Percentiles rank a stretch among this genome's conserved stretches.
These are phyloP conservation scores for Shargacucullia verbasci DNA, from an alignment of 2,888 invertebrate genomes.

Conservation along the genomic window DNA sequence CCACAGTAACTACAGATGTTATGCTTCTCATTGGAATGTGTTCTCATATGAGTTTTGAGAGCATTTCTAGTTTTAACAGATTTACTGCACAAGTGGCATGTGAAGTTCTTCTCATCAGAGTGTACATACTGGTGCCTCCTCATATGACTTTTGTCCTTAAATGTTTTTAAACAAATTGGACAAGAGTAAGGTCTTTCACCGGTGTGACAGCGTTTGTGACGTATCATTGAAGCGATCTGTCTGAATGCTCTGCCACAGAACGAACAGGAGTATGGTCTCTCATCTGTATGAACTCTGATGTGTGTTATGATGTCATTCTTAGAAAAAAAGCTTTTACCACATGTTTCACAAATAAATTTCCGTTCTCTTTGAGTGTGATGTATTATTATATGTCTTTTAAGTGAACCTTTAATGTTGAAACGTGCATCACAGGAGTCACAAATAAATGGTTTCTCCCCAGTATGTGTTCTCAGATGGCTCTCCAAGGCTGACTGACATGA, in stretches of 20 bases:
- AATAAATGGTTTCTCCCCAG: conserved; percentile 79
- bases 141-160: conserved; percentile 74
- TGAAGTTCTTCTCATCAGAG: conserved; percentile 85
- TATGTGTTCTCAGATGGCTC: conserved; percentile 79
- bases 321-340: conserved; percentile 79
- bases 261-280: conserved; percentile 77
- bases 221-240: conserved; percentile 78
- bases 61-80: conserved; percentile 85
- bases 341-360: conserved; percentile 81
- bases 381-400: conserved; percentile 75
- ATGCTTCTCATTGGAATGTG: conserved; percentile 80
- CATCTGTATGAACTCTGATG: conserved; percentile 80
- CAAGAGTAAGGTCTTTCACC: conserved; percentile 82
- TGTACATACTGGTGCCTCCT: conserved; percentile 79
- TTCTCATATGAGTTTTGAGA: conserved; percentile 82
- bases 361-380: conserved; percentile 73
- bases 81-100: conserved; percentile 87
- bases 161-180: conserved; percentile 75
- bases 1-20: conserved; percentile 83
- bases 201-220: conserved; percentile 81
- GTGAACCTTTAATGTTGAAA: conserved; percentile 75
- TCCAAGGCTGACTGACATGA: conserved; percentile 76
- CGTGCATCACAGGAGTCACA: conserved; percentile 71
- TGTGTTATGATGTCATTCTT: conserved; percentile 81
- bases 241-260: conserved; percentile 75